Conservation (phyloP, 1,140 invertebrate species). For the Cephus cinctus region DNA sequence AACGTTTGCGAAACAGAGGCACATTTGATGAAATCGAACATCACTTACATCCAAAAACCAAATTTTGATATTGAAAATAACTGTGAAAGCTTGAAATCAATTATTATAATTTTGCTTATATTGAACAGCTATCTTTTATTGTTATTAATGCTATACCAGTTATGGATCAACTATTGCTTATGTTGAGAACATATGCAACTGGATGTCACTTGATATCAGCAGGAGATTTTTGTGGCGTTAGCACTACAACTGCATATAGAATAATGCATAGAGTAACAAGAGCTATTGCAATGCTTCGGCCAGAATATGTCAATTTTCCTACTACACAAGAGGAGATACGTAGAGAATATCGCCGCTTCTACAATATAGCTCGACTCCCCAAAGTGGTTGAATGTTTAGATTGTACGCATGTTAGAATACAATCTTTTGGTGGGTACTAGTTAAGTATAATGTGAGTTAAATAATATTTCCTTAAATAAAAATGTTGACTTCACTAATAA, state of each 20-base stretch:
- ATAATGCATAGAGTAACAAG: constrained; percentile 6
- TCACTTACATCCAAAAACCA: no score
- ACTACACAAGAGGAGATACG: constrained; percentile 22
- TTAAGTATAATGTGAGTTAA: no score
- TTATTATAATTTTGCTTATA: no score
- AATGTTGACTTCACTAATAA: no score
- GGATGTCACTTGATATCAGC: constrained; percentile 10
- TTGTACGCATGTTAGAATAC: constrained; percentile 45
- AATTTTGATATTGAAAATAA: no score
- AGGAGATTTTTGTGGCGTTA: constrained; percentile 8
- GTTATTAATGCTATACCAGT: no score
- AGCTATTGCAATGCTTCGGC: background rate
- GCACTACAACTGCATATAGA: constrained; percentile 3
- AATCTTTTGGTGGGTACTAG: constrained; percentile 34
- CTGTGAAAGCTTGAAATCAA: no score
- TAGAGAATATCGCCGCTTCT: constrained; percentile 30
- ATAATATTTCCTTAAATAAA: no score
- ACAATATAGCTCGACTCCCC: constrained; percentile 38
- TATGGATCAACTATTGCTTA: constrained; percentile 6
- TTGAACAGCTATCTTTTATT: no score
- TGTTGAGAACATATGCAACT: constrained; percentile 6
- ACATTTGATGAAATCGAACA: no score
- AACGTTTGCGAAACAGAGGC: no score
- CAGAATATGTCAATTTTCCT: constrained; percentile 32
- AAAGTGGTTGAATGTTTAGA: constrained; percentile 47